Percentiles rank a stretch among this genome's conserved stretches.
These are phyloP conservation scores for Phaenicophaeus curvirostris DNA, from an alignment of 2,797 vertebrate genomes.

Conservation along the genomic window DNA sequence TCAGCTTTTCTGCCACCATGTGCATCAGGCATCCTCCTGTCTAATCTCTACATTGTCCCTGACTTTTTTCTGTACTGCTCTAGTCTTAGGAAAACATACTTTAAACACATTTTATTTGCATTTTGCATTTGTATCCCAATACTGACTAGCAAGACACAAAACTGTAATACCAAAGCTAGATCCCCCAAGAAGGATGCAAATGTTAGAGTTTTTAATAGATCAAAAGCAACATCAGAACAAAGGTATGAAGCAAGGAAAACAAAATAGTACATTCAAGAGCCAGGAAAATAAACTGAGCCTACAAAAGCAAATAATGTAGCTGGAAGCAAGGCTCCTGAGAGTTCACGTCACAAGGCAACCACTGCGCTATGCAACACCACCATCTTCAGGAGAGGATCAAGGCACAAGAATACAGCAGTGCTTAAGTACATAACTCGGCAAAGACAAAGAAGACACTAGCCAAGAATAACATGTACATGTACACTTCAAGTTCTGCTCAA, in stretches of 20 bases:
- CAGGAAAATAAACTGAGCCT: neutral
- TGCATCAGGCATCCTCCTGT: neutral
- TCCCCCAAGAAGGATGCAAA: neutral
- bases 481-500: neutral
- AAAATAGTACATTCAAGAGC: neutral
- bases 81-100: neutral
- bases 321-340: neutral
- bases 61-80: neutral
- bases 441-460: neutral
- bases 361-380: slow-evolving; percentile 45
- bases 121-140: neutral
- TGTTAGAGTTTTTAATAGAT: neutral
- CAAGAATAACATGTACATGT: neutral
- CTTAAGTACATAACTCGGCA: neutral
- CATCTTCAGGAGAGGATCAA: slow-evolving; percentile 53
- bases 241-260: neutral
- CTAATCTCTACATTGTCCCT: neutral
- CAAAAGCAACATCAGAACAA: slow-evolving; percentile 45
- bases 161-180: neutral
- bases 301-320: slow-evolving; percentile 40
- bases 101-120: neutral
- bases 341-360: neutral
- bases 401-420: neutral
- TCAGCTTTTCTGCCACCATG: neutral
- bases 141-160: neutral